Evolutionary conservation across 2,888 invertebrate species (phyloP), one percentile per base, ranked within the genome.

Genomic region (Sphecodes monilicornis): DNA sequence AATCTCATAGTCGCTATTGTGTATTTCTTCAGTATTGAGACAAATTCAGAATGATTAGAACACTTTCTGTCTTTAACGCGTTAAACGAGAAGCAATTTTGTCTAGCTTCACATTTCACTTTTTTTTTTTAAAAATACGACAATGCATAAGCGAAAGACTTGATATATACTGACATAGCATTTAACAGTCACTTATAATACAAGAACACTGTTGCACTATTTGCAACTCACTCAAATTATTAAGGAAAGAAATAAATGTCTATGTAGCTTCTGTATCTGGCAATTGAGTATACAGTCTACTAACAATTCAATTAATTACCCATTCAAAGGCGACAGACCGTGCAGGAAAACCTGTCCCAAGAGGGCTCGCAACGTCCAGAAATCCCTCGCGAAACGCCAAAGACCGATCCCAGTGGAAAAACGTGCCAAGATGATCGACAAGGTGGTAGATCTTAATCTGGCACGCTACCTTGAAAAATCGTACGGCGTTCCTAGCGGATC

Each of bases 341-440:
- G 93, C 74, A 89, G 60, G 72, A 92, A 84, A 70, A 86, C 43
- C 1, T 94, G 94, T 22, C 32, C 82, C 0, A 92, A 91, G 76
- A 80, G 77, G 71, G 72, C 86, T 0, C 88, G 90, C 18, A 64
- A 82, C 54, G 13, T 22, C n/a, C 69, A 80, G 29, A 57, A 11
- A 0, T 68, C 69, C 2, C 4, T 18, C 0, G n/a, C 0, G 8
- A 13, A 78, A 29, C 46, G 32, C 2, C 39, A 39, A 1, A 26
- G 36, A 36, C n/a, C 39, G 2, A n/a, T 78, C 22, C 77, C 86
- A 1, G 1, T 11, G 39, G 84, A 77, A 10, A 81, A 89, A 22
- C 86, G 72, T n/a, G 73, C 71, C 18, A 74, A 39, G 39, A 76
- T 88, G 78, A 90, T 93, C 69, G 92, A 93, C 77, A 85, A 88